These are phyloP conservation scores for Hydrolagus affinis DNA, from an alignment of 2,113 vertebrate species.

Conservation along the genomic window DNA sequence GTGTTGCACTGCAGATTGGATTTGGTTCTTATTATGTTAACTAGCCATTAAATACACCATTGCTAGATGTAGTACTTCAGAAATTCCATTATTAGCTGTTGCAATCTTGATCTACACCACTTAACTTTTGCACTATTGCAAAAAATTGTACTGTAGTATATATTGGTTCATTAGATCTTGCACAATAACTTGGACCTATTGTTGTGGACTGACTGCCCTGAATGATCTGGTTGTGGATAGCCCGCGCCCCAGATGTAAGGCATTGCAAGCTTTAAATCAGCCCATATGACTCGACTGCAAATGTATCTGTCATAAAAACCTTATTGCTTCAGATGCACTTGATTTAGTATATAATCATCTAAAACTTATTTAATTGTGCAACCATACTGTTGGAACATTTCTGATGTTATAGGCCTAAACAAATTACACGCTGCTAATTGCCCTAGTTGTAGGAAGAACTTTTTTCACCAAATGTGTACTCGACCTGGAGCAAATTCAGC, in stretches of 20 bases:
- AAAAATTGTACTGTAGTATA: background rate
- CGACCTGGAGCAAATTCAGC: background rate
- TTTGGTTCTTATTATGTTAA: background rate
- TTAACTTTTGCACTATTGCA: background rate
- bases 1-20: background rate
- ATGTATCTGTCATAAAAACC: background rate
- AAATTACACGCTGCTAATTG: background rate
- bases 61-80: background rate
- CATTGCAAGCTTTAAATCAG: background rate
- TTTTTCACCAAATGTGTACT: background rate
- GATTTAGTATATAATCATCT: background rate
- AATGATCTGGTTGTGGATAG: background rate
- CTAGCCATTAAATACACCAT: background rate
- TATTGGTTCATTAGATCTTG: background rate
- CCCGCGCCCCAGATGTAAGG: too few relatives aligned
- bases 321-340: background rate
- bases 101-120: background rate
- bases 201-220: background rate
- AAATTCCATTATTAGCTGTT: background rate
- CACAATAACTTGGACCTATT: background rate
- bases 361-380: background rate
- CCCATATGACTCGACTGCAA: background rate
- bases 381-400: background rate
- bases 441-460: background rate
- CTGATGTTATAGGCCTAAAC: too few relatives aligned